A percentile compares a stretch with the other conserved stretches of the same genome.
Conservation (phyloP, 1,140 invertebrate genomes). For the Branchinecta lindahli region DNA sequence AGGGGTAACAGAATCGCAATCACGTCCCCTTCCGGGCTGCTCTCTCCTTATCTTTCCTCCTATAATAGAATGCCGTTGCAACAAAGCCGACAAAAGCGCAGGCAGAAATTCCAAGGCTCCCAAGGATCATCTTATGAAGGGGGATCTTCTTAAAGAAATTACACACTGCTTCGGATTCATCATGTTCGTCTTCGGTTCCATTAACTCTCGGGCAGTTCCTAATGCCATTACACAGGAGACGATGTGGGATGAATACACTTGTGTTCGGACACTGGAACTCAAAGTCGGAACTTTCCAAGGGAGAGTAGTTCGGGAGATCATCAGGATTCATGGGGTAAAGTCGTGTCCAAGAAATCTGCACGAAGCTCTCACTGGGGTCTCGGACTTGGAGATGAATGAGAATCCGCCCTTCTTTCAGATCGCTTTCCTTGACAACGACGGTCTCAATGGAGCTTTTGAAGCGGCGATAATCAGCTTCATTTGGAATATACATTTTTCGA, state of each 20-base stretch:
- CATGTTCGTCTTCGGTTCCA: not conserved
- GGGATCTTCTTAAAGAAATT: not conserved
- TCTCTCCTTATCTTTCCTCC: not conserved
- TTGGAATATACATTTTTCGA: not conserved
- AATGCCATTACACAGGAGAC: not conserved
- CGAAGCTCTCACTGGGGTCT: not conserved
- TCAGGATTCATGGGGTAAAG: not conserved
- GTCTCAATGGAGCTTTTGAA: not conserved
- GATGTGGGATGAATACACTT: constrained; percentile 7
- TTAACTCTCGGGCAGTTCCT: not conserved
- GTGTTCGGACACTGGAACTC: not conserved
- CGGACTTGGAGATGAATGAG: not conserved
- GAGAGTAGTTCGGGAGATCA: not conserved
- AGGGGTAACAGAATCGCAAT: no score
- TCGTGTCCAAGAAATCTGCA: not conserved
- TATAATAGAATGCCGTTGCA: not conserved
- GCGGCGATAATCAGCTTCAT: not conserved
- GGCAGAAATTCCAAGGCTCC: constrained; percentile 6
- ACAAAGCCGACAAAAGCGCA: constrained; percentile 1
- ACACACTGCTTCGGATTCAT: constrained; percentile 2
- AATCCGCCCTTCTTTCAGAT: not conserved
- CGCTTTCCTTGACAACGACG: not conserved
- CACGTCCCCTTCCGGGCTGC: not conserved
- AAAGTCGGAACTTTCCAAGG: not conserved
- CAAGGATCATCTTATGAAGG: not conserved